Conservation (phyloP, 2,113 vertebrate genomes). For the Oceanites oceanicus region DNA sequence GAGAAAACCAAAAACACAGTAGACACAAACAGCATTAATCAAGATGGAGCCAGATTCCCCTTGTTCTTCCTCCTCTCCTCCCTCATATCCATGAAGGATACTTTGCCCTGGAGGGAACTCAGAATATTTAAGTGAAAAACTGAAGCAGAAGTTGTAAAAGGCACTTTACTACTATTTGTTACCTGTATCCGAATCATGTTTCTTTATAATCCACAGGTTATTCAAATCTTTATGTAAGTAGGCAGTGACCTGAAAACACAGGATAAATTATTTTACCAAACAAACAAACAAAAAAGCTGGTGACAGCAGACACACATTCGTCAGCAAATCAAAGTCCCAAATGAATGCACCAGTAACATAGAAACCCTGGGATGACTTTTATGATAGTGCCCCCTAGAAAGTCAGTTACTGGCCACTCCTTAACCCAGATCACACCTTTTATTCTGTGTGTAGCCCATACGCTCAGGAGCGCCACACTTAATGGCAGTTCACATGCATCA, state of each 20-base stretch:
- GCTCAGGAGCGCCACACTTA: background rate
- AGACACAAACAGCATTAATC: background rate
- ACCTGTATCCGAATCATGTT: slow-evolving; percentile 78
- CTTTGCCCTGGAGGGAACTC: background rate
- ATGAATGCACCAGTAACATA: background rate
- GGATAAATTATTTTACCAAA: background rate
- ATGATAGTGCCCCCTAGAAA: background rate
- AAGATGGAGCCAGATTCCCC: background rate
- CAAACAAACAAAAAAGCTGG: background rate
- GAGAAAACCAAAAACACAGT: background rate
- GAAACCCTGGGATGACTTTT: background rate
- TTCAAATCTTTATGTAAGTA: slow-evolving; percentile 97
- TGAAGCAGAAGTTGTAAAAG: background rate
- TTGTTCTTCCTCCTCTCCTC: background rate
- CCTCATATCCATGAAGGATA: background rate
- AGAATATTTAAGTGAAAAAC: background rate
- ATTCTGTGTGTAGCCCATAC: accelerated
- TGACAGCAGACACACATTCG: background rate
- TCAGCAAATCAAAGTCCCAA: background rate
- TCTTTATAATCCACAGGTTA: slow-evolving; percentile 95
- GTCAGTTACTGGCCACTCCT: background rate
- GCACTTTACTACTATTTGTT: slow-evolving; percentile 32
- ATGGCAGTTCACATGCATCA: background rate
- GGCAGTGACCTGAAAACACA: slow-evolving; percentile 86
- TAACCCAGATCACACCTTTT: background rate